Base-by-base conservation (phyloP, 1,140 invertebrate genomes). In the Polyergus mexicanus region DNA sequence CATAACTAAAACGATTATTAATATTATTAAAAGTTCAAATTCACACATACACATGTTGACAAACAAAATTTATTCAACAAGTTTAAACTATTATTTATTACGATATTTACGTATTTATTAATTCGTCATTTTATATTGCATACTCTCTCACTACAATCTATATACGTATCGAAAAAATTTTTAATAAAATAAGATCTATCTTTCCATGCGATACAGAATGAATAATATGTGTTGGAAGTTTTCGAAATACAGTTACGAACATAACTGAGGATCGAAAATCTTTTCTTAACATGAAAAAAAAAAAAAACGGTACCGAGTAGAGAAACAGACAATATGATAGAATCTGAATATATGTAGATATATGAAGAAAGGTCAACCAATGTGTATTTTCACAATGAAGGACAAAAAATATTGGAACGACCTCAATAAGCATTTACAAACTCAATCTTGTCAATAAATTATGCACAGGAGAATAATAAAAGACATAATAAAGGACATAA, bases 291-390 rank as follows among this genome's bases (percentile, higher is more conserved):
- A 28, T 78, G 56, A 66, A 78, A 78, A n/a, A n/a, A n/a, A n/a
- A n/a, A n/a, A n/a, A n/a, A 66, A 32, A 32, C 25, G 58, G 10
- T 7, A 19, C 58, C 10, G 38, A 63, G 19, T 35, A 16, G 28
- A 66, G 7, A 65, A 65, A 10, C 13, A 28, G 11, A 7, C n/a
- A 13, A 65, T 22, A 28, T 13, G 75, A 77, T 78, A 68, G 22
- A 10, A 71, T 80, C 47, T 74, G 54, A 74, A 83, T 60, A 62
- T 81, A 81, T 81, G 19, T 58, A 81, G 6, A 80, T 71, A 32
- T 13, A 60, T 60, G 19, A 25, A 72, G 35, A 35, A 54, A 25
- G 10, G 22, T 60, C 78, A 47, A 44, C 51, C 32, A 13, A n/a
- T 69, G 13, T 72, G 41, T 35, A 74, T 47, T 74, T 72, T 83